These are phyloP conservation scores for Steatocranus sp. DNA, from an alignment of 2,797 vertebrate species.

Conservation along the genomic window DNA sequence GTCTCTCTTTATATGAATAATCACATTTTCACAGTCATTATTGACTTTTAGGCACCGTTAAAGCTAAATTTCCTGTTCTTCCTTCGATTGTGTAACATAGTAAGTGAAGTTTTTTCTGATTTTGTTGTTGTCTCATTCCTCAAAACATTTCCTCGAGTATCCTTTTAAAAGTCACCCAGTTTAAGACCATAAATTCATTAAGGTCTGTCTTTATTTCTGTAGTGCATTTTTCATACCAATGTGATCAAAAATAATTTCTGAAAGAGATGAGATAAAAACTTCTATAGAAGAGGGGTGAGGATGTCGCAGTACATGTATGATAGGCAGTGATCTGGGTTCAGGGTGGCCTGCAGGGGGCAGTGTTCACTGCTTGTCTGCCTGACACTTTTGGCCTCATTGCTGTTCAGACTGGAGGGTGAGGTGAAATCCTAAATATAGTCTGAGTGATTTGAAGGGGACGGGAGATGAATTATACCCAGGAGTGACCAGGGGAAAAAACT, in stretches of 20 bases:
- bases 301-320: neutral
- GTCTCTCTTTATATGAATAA: neutral
- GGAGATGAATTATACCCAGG: slow-evolving; percentile 39
- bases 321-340: neutral
- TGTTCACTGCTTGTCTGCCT: neutral
- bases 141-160: neutral
- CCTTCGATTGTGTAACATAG: neutral
- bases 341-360: slow-evolving; percentile 56
- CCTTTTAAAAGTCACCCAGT: neutral
- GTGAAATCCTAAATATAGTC: slow-evolving; percentile 62
- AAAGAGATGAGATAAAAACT: neutral
- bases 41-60: accelerated
- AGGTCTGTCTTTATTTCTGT: neutral
- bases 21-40: neutral
- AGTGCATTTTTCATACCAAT: neutral
- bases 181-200: neutral
- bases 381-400: slow-evolving; percentile 37
- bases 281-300: neutral
- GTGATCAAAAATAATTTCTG: neutral
- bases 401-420: slow-evolving; percentile 16
- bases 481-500: neutral
- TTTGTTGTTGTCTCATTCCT: neutral
- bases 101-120: neutral
- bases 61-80: neutral
- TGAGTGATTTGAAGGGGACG: slow-evolving; percentile 27